Base-by-base conservation (phyloP, 2,797 vertebrate genomes). In the Enteromius mattozi region DNA sequence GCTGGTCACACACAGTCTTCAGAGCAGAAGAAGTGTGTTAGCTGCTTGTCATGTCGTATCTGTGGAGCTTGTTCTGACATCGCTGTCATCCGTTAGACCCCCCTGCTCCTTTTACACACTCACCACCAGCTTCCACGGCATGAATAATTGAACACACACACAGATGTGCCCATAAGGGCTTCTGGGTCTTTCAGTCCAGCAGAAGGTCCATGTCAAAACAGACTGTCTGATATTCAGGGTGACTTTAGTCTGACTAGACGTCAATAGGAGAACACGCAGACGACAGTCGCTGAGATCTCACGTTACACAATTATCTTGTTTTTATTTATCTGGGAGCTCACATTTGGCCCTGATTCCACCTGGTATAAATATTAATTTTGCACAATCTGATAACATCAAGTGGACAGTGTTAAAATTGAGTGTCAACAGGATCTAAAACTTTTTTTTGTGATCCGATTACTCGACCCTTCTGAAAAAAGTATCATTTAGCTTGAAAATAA, bases 1-100 rank as follows among this genome's bases (percentile, higher is more conserved):
- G 91, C 89, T 86, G 33, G 61, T 77, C 81, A 76, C 74, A 83
- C 35, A 17, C 37, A 70, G 75, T 56, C 56, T 45, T 75, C 54
- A 88, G 93, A 92, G 93, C 92, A 91, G 94, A 93, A 95, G 94
- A 94, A 95, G 95, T 95, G 95, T 95, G 95, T 96, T 96, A 96
- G 94, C 93, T 92, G 91, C 94, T 95, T 95, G 95, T 96, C 95
- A 95, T 94, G 94, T 95, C 93, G 91, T 92, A 95, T 95, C 94
- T 94, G 91, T 92, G 93, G 94, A 91, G 92, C 93, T 92, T 92
- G 94, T 92, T 93, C 94, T 95, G 94, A 94, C 93, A 92, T 92
- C 88, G 92, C 94, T 95, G 94, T 95, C 95, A 94, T 92, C 92
- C 92, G 90, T 37, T 24, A 56, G 61, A 80, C 75, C 59, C 40